Evolutionary conservation across 2,888 invertebrate species (phyloP), one percentile per base, ranked within the genome.

Genomic region (Diarsia mendica): DNA sequence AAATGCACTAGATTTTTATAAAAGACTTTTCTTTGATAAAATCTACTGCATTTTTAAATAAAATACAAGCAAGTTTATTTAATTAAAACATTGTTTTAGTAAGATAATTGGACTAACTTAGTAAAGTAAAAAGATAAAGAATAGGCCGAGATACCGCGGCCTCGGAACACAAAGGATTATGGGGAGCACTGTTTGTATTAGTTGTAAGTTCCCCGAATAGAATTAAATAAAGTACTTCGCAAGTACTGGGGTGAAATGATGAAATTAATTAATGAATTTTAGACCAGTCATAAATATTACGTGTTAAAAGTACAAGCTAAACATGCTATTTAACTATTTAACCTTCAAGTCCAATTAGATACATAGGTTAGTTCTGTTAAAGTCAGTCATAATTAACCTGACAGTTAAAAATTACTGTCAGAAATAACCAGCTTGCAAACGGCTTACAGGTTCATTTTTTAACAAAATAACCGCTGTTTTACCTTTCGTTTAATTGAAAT

Each of bases 371-470:
- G 53, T n/a, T 18, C n/a, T 10, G 5, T 67, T 53, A 20, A 18
- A 33, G 4, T 60, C 23, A 60, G 11, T 67, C 18, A 28, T 46
- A 23, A 39, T 75, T 53, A 18, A 74, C n/a, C 33, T 48, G 72
- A 33, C n/a, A 13, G 15, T n/a, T 2, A 15, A 53, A 74, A 76
- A 64, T 15, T 11, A 23, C 23, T 15, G 46, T 11, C 18, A 15
- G 23, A 39, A 5, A 15, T 48, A 76, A 23, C 23, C 23, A 48
- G 48, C 23, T 75, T 8, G n/a, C 18, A 28, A 49, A 5, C 15
- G 2, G 2, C 11, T 76, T 15, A 23, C 23, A 23, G 9, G 39
- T 8, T 9, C 58, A 78, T 69, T 68, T 53, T 64, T 39, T 20
- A 18, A 46, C 15, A 23, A 72, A 44, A 55, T 20, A 72, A 46